A percentile compares a stretch with the other conserved stretches of the same genome.
Evolutionary conservation across 2,888 invertebrate genomes (phyloP).

Genomic region (Patella pellucida): DNA sequence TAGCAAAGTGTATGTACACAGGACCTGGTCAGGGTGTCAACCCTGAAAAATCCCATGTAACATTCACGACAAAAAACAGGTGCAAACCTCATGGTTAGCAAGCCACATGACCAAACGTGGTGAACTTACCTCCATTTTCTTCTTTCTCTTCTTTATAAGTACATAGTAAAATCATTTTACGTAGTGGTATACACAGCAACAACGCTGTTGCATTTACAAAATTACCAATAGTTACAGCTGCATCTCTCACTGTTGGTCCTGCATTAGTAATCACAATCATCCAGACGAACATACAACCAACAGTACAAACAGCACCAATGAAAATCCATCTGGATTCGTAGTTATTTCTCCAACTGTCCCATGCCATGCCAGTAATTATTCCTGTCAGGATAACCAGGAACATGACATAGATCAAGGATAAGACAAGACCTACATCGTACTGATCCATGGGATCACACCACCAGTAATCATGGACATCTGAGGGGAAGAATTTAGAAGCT

Average conservation of each 20-base stretch:
- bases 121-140: slow-evolving; percentile 21
- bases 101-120: too few relatives aligned
- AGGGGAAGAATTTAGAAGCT: slow-evolving; percentile 45
- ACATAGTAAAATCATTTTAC: slow-evolving; percentile 66
- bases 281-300: slow-evolving; percentile 71
- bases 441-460: slow-evolving; percentile 60
- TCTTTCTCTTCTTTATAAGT: slow-evolving; percentile 43
- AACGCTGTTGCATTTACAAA: slow-evolving; percentile 69
- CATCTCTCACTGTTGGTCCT: slow-evolving; percentile 62
- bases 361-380: slow-evolving; percentile 69
- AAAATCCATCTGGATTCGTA: slow-evolving; percentile 71
- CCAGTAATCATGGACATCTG: slow-evolving; percentile 52
- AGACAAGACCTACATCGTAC: slow-evolving; percentile 69
- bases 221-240: slow-evolving; percentile 70
- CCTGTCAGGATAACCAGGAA: slow-evolving; percentile 69
- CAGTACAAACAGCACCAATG: slow-evolving; percentile 56
- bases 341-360: slow-evolving; percentile 70
- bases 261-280: slow-evolving; percentile 68
- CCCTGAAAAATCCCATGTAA: too few relatives aligned
- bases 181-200: slow-evolving; percentile 68
- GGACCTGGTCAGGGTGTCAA: too few relatives aligned
- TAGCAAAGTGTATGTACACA: too few relatives aligned
- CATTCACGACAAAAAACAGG: too few relatives aligned
- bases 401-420: slow-evolving; percentile 71
- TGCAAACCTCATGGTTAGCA: too few relatives aligned